phyloP scores from a whole-genome alignment of 2,888 invertebrate species.

The Leptogaster cylindrica region DNA sequence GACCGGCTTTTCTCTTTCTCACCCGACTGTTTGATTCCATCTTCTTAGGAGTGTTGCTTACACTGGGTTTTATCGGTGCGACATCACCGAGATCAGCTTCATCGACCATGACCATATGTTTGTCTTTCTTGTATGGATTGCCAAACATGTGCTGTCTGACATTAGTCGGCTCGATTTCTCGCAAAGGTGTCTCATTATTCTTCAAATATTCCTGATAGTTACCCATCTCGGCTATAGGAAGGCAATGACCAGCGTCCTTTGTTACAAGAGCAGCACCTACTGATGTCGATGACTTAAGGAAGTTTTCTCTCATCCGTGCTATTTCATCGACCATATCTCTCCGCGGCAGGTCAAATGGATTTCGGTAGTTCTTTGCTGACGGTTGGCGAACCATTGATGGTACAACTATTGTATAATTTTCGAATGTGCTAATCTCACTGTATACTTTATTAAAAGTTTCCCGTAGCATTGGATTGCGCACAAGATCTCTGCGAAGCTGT shows the following conservation, averaged over 20 bases:
- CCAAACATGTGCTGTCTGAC: slow-evolving; percentile 99
- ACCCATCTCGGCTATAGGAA: slow-evolving; percentile 98
- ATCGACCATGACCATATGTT: slow-evolving; percentile 91
- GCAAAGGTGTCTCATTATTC: slow-evolving; percentile 86
- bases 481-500: slow-evolving; percentile 78
- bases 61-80: slow-evolving; percentile 65
- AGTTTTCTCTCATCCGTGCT: slow-evolving; percentile 91
- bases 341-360: slow-evolving; percentile 95
- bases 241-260: slow-evolving; percentile 91
- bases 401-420: slow-evolving; percentile 80
- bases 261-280: slow-evolving; percentile 75
- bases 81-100: slow-evolving; percentile 95
- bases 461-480: slow-evolving; percentile 79
- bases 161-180: slow-evolving; percentile 94
- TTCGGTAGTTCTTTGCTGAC: slow-evolving; percentile 76
- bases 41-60: slow-evolving; percentile 51
- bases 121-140: slow-evolving; percentile 99
- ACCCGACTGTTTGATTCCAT: slow-evolving; percentile 54
- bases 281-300: slow-evolving; percentile 80
- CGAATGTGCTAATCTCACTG: slow-evolving; percentile 86
- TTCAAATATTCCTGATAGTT: slow-evolving; percentile 99
- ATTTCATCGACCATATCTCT: slow-evolving; percentile 90
- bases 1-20: slow-evolving; percentile 68
- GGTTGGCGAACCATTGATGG: slow-evolving; percentile 66
- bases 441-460: slow-evolving; percentile 83